Evolutionary conservation across 2,888 invertebrate species (phyloP).

Genomic region (Mesorhabditis sp.): DNA sequence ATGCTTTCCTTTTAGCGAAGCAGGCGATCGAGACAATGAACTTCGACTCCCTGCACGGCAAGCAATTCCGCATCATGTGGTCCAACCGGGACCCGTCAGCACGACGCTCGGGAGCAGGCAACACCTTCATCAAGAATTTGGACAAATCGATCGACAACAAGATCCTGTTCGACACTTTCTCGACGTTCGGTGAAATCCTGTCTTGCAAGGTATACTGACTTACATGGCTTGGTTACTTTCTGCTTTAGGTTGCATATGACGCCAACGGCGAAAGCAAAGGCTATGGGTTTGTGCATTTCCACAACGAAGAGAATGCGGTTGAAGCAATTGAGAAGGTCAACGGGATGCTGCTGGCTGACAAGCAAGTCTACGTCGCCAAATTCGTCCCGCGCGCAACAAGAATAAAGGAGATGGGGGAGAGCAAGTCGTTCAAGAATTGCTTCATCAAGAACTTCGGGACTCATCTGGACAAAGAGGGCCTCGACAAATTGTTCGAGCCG

Average conservation of each 20-base stretch:
- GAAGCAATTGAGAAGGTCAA: constrained; percentile 98
- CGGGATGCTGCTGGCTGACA: constrained; percentile 94
- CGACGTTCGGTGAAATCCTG: constrained; percentile 95
- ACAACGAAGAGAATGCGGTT: constrained; percentile 54
- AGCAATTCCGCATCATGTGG: constrained; percentile 99
- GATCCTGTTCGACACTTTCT: constrained; percentile 97
- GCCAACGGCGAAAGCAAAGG: constrained; percentile 62
- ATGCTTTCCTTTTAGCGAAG: constrained; percentile 69
- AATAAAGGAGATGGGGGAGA: constrained; percentile 94
- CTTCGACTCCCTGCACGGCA: constrained; percentile 92
- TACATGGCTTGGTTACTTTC: neutral
- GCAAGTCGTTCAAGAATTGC: constrained; percentile 84
- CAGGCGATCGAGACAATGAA: constrained; percentile 99
- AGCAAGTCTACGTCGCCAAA: constrained; percentile 88
- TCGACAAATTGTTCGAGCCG: constrained; percentile 86
- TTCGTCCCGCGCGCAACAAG: constrained; percentile 97
- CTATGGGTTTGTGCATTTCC: constrained; percentile 60
- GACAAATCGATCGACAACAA: constrained; percentile 98
- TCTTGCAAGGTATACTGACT: constrained; percentile 78
- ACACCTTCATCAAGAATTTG: constrained; percentile 98
- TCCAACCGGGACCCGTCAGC: constrained; percentile 83
- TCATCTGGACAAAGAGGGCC: constrained; percentile 83
- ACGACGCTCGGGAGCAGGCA: constrained; percentile 95
- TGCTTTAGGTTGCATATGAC: constrained; percentile 59
- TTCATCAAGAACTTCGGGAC: constrained; percentile 98